phyloP scores from a whole-genome alignment of 1,140 invertebrate genomes.

The Solenopsis fugax region DNA sequence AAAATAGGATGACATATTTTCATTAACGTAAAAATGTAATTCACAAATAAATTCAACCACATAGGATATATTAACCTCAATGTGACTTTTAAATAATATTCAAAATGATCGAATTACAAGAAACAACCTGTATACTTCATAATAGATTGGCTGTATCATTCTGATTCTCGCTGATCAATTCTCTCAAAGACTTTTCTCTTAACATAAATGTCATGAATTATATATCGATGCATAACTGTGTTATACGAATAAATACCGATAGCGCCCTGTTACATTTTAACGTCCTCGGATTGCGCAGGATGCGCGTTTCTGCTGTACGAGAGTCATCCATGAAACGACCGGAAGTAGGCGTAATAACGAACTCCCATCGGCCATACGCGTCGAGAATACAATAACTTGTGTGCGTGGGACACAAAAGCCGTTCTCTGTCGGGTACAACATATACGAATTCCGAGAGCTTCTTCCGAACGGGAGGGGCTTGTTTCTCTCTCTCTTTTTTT shows the following conservation, averaged over 20 bases:
- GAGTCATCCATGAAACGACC: slow-evolving; percentile 62
- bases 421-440: slow-evolving; percentile 44
- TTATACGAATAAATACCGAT: neutral
- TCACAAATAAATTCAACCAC: no score
- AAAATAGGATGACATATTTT: no score
- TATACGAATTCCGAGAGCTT: slow-evolving; percentile 55
- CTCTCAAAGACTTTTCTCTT: neutral
- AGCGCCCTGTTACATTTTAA: neutral
- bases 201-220: no score
- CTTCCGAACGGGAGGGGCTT: neutral
- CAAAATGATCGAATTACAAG: no score
- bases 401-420: slow-evolving; percentile 60
- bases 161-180: neutral
- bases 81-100: no score
- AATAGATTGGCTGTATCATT: neutral
- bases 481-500: slow-evolving; percentile 10
- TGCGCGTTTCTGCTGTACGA: slow-evolving; percentile 26
- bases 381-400: slow-evolving; percentile 75
- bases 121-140: neutral
- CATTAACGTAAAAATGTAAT: no score
- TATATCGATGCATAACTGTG: neutral
- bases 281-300: slow-evolving; percentile 10
- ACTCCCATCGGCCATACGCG: slow-evolving; percentile 77
- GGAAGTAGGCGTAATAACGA: slow-evolving; percentile 81
- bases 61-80: no score